Base-by-base conservation (phyloP, 2,113 vertebrate genomes). In the Daphoenositta chrysoptera region DNA sequence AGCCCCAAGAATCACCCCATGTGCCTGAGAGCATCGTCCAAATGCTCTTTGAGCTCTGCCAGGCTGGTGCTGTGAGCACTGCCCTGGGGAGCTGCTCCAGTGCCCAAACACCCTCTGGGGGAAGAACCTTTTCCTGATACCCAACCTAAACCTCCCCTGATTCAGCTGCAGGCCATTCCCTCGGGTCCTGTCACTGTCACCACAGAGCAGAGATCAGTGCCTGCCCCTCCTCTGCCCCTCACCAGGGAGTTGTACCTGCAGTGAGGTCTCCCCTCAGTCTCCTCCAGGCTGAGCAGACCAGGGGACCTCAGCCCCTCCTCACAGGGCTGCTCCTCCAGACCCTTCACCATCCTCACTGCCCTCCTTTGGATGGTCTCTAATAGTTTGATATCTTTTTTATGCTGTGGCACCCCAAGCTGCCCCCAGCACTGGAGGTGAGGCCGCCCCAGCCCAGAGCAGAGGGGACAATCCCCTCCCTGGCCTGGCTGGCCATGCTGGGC, bases 311-410 rank as follows among this genome's bases (percentile, higher is more conserved):
- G 64, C 19, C 1, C 0, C 7, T n/a, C 33, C 47, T 87, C 24
- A 22, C 1, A 27, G 0, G 0, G 17, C 57, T 31, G 37, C 54
- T 1, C 40, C 23, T 65, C 15, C 0, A 40, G 24, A 1, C 4
- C 15, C 13, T 61, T 61, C 40, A 1, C 9, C 58, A 40, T 20
- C 7, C 13, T 57, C 8, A 1, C 0, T 3, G 15, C 2, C 13
- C 7, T 42, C 61, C 30, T 42, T 15, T 42, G 31, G 35, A 35
- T 3, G 2, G 0, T 57, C 30, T 76, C 2, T 42, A 42, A 42
- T 0, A 42, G 24, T 0, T 48, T 1, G 2, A 6, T 16, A 6
- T 24, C 19, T 47, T 22, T 54, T 37, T 12, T 24, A 1, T 13
- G 1, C 3, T 14, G 4, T 56, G 30, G n/a, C 7, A 5, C 60